A percentile compares a stretch with the other conserved stretches of the same genome.
Evolutionary conservation across 30 jellyfish, hydroid and myxozoan species (phyloP).

Genomic region (Mastigias papua): DNA sequence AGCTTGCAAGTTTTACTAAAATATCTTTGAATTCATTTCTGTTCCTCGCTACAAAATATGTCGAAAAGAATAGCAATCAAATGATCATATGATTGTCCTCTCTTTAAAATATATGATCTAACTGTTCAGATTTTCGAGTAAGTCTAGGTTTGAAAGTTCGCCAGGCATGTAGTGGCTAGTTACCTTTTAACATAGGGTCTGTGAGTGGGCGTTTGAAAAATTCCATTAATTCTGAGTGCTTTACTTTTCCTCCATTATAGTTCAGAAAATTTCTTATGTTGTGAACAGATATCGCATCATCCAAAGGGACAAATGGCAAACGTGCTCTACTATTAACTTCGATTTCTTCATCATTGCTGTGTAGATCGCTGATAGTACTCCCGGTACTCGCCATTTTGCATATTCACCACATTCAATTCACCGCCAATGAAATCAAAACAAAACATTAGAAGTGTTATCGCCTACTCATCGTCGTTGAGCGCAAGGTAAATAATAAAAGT

Average conservation of each 20-base stretch:
- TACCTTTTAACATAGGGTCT: slow-evolving; percentile 73
- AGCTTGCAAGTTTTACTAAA: slow-evolving; percentile 68
- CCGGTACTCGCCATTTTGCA: too few species aligned
- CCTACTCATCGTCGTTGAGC: background rate
- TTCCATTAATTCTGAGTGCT: slow-evolving; percentile 78
- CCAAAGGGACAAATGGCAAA: slow-evolving; percentile 18
- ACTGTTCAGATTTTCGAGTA: too few species aligned
- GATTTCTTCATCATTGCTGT: too few species aligned
- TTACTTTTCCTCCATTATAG: slow-evolving; percentile 77
- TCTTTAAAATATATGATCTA: background rate
- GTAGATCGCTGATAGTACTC: too few species aligned
- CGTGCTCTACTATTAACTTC: background rate
- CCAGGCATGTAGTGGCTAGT: background rate
- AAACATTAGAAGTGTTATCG: too few species aligned
- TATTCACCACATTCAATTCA: too few species aligned
- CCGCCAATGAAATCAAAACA: too few species aligned
- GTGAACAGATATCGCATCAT: slow-evolving; percentile 76
- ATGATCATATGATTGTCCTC: too few species aligned
- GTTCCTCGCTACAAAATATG: slow-evolving; percentile 29
- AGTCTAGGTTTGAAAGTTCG: background rate
- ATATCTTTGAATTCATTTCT: slow-evolving; percentile 88
- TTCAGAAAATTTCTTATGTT: slow-evolving; percentile 58
- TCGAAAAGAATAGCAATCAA: background rate
- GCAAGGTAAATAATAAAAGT: background rate
- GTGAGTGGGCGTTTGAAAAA: slow-evolving; percentile 82